These are phyloP conservation scores for Dolichopus griseipennis DNA, from an alignment of 2,888 invertebrate genomes.

Conservation along the genomic window DNA sequence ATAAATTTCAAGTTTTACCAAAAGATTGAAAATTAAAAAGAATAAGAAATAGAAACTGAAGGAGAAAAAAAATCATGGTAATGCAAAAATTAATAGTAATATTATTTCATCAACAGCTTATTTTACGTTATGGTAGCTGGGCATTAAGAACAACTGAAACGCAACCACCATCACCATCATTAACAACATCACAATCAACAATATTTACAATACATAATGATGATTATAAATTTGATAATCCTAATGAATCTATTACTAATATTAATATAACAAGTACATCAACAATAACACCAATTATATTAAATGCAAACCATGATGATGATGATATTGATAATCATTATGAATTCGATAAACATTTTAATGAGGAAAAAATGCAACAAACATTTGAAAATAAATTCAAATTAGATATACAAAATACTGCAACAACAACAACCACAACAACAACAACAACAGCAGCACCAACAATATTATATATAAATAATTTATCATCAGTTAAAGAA, in stretches of 20 bases:
- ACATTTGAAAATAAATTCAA: neutral
- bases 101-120: conserved; percentile 29
- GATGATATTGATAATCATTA: neutral
- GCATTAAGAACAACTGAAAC: conserved; percentile 30
- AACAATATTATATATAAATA: neutral
- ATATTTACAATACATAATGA: conserved; percentile 13
- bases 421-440: too few species aligned
- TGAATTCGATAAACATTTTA: neutral
- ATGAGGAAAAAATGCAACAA: neutral
- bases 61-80: conserved; percentile 26
- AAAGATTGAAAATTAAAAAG: neutral
- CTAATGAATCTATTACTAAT: conserved; percentile 7
- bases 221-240: neutral
- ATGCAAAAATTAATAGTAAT: conserved; percentile 30
- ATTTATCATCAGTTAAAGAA: neutral
- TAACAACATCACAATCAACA: conserved; percentile 18
- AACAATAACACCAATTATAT: conserved; percentile 22
- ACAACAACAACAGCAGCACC: neutral
- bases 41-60: neutral
- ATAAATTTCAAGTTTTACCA: too few species aligned
- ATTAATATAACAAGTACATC: conserved; percentile 17
- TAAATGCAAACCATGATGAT: conserved; percentile 26
- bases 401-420: neutral
- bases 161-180: conserved; percentile 20
- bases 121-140: conserved; percentile 36